Evolutionary conservation across 2,888 invertebrate species (phyloP), one percentile per base, ranked within the genome.

Genomic region (Eupelmus urozonus): DNA sequence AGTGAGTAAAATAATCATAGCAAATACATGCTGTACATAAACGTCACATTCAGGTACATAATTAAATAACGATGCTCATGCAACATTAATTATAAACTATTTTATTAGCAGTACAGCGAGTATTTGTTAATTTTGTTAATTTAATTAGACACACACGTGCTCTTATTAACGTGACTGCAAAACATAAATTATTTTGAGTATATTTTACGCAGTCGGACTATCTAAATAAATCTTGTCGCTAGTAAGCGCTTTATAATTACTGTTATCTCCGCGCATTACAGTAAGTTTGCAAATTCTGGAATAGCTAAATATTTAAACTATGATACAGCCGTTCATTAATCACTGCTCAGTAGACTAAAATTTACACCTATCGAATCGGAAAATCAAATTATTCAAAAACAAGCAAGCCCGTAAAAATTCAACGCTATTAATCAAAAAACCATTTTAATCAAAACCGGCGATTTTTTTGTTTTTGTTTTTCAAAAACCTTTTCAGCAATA

Each of bases 221-320:
- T 23, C 40, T 70, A n/a, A 57, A 70, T 70, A 70, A 70, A 70
- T 70, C 59, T 70, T 70, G 70, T 70, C 45, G 13, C 45, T 27
- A 45, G 29, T 59, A 59, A 59, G 59, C 45, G 59, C 59, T 70
- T 70, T 70, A 57, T 45, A 70, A 70, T 70, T 59, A 27, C 70
- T 59, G 57, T 45, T 49, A 70, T 70, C 59, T 59, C 29, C 16
- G 18, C 59, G 18, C 42, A 70, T 49, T 70, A 45, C 11, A 59
- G n/a, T n/a, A n/a, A n/a, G 57, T 25, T 13, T 69, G 27, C 27
- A 25, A 40, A 42, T 55, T 57, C 57, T 4, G 3, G 5, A 57
- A 57, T 69, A 27, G 9, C n/a, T 51, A 25, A 57, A 69, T 55
- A 13, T 27, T 57, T 40, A 40, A 42, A 40, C 42, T 69, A 69